Conservation (phyloP, 2,888 invertebrate genomes). For the Dolichomitus sp. region DNA sequence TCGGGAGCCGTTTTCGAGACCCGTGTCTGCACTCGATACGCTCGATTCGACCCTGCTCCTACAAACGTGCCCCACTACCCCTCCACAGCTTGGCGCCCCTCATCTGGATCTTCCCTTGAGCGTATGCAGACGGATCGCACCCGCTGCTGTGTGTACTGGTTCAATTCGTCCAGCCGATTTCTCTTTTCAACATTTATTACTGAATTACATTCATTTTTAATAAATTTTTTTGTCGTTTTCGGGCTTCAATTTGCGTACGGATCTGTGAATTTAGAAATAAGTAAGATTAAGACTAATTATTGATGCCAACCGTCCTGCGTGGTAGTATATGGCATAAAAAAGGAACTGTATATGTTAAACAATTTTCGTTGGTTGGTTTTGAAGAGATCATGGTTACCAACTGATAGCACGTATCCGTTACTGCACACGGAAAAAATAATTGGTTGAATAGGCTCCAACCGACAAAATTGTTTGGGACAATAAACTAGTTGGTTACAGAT, state of each 20-base stretch:
- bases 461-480: too few species aligned
- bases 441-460: too few species aligned
- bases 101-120: constrained; percentile 40
- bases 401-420: too few species aligned
- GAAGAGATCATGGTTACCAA: too few species aligned
- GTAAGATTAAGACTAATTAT: too few species aligned
- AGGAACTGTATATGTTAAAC: too few species aligned
- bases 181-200: constrained; percentile 6
- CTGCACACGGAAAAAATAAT: too few species aligned
- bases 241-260: neutral
- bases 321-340: too few species aligned
- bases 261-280: neutral
- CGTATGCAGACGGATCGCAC: constrained; percentile 36
- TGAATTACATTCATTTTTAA: constrained; percentile 4
- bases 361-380: too few species aligned
- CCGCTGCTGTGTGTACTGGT: constrained; percentile 7
- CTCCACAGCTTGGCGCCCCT: constrained; percentile 31
- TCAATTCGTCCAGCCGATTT: constrained; percentile 8
- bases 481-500: too few species aligned
- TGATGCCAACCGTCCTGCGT: too few species aligned
- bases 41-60: constrained; percentile 75
- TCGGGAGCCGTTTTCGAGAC: constrained; percentile 76
- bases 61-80: constrained; percentile 8
- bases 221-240: neutral
- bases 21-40: constrained; percentile 76